A percentile compares a stretch with the other conserved stretches of the same genome.
phyloP scores from a whole-genome alignment of 2,888 invertebrate genomes.

The Diogma glabrata region DNA sequence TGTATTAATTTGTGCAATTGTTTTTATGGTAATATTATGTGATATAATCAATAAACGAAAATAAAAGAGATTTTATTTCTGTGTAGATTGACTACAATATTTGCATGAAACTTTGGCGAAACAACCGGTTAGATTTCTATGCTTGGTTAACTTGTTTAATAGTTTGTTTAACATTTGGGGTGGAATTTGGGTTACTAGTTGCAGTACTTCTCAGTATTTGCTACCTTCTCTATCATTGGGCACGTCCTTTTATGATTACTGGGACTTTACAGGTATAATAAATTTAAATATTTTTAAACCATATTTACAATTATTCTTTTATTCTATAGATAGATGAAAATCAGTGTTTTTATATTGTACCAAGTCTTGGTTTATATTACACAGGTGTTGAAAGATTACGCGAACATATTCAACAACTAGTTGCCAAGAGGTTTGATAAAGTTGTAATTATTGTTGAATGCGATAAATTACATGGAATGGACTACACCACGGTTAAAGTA shows the following conservation, averaged over 20 bases:
- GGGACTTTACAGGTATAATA: no score
- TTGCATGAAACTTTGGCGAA: constrained; percentile 35
- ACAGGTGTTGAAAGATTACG: constrained; percentile 55
- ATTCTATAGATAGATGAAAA: no score
- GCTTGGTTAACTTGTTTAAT: constrained; percentile 57
- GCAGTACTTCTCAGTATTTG: constrained; percentile 55
- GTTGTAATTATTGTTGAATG: constrained; percentile 56
- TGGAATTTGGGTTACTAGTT: constrained; percentile 67
- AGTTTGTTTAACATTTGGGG: constrained; percentile 54
- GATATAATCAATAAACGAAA: no score
- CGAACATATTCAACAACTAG: no score
- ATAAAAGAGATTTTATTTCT: no score
- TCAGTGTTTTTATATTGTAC: constrained; percentile 45
- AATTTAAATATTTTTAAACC: no score
- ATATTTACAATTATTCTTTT: no score
- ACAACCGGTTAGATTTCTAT: constrained; percentile 48
- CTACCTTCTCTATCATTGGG: constrained; percentile 52
- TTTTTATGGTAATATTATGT: constrained; percentile 52
- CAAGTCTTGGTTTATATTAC: constrained; percentile 56
- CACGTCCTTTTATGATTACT: constrained; percentile 41
- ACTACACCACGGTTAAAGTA: constrained; percentile 54
- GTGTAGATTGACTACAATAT: background rate
- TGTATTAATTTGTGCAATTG: constrained; percentile 79
- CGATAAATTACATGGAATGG: constrained; percentile 47
- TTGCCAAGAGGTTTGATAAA: no score